A percentile compares a stretch with the other conserved stretches of the same genome.
Evolutionary conservation across 2,797 vertebrate species (phyloP).

Genomic region (Leptatherina wallacei): DNA sequence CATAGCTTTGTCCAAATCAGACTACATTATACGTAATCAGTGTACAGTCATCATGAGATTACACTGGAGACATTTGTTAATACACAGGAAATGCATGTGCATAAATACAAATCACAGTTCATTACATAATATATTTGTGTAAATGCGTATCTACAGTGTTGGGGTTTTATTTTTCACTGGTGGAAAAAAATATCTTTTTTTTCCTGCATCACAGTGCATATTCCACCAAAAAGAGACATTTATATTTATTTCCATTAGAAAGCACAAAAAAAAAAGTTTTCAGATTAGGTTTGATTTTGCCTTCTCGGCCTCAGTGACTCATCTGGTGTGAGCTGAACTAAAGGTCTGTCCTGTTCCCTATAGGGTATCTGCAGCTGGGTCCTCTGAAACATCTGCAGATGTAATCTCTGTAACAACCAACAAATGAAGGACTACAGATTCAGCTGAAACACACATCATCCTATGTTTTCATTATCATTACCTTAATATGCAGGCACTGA

Average conservation of each 20-base stretch:
- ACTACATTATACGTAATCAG: conserved; percentile 43
- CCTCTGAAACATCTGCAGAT: conserved; percentile 43
- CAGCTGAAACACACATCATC: not conserved
- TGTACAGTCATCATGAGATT: conserved; percentile 24
- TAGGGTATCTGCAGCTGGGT: conserved; percentile 71
- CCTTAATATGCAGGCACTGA: not conserved
- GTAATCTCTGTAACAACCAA: conserved; percentile 38
- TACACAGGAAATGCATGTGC: not conserved
- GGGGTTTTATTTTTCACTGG: not conserved
- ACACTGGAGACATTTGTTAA: conserved; percentile 22
- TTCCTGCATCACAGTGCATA: not conserved
- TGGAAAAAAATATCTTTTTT: conserved; percentile 13
- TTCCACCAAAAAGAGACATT: not conserved
- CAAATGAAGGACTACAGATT: conserved; percentile 22
- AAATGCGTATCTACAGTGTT: not conserved
- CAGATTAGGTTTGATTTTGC: conserved; percentile 47
- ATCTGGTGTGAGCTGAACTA: conserved; percentile 71
- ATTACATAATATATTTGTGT: not conserved
- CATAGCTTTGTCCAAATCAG: conserved; percentile 58
- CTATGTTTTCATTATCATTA: not conserved
- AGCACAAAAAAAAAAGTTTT: conserved; percentile 34
- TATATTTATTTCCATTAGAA: conserved; percentile 23
- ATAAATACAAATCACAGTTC: not conserved
- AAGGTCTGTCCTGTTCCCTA: conserved; percentile 63
- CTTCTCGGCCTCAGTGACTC: conserved; percentile 58